phyloP scores from a whole-genome alignment of 2,797 vertebrate genomes.

The Argyrosomus regius region DNA sequence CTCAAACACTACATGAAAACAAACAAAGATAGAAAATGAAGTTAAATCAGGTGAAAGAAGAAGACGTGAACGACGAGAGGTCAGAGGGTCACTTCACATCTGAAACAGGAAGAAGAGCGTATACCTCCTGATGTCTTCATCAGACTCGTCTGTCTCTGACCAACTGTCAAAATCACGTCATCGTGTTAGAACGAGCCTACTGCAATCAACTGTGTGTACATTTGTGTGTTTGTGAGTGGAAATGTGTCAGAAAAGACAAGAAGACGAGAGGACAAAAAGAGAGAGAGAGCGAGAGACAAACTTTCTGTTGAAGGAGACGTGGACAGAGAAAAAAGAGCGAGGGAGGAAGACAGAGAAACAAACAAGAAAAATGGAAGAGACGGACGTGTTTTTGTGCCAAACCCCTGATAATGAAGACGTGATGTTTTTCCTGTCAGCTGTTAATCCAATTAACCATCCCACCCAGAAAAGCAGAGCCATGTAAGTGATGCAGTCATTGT shows the following conservation, averaged over 20 bases:
- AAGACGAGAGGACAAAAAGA: background rate
- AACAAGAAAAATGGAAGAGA: constrained; percentile 16
- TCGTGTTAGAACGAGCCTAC: constrained; percentile 77
- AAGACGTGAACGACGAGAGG: constrained; percentile 37
- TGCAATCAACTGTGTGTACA: constrained; percentile 29
- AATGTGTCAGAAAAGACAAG: background rate
- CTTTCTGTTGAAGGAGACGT: background rate
- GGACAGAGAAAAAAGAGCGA: background rate
- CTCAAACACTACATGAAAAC: background rate
- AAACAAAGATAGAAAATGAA: constrained; percentile 17
- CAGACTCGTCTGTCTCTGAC: constrained; percentile 89
- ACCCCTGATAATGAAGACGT: constrained; percentile 44
- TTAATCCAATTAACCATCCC: constrained; percentile 66
- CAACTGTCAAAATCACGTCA: constrained; percentile 92
- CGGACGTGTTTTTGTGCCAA: constrained; percentile 36
- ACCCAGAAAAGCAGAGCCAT: constrained; percentile 53
- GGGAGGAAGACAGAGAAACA: background rate
- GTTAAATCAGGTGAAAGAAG: constrained; percentile 52
- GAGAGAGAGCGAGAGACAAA: constrained; percentile 3
- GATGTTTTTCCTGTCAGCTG: constrained; percentile 40
- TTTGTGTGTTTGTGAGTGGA: constrained; percentile 7
- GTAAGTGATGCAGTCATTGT: constrained; percentile 57
- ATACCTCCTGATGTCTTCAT: constrained; percentile 93
- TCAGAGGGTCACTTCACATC: constrained; percentile 77
- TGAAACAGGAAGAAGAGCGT: constrained; percentile 65